phyloP scores from a whole-genome alignment of 2,797 vertebrate species.

The Platalea minor region DNA sequence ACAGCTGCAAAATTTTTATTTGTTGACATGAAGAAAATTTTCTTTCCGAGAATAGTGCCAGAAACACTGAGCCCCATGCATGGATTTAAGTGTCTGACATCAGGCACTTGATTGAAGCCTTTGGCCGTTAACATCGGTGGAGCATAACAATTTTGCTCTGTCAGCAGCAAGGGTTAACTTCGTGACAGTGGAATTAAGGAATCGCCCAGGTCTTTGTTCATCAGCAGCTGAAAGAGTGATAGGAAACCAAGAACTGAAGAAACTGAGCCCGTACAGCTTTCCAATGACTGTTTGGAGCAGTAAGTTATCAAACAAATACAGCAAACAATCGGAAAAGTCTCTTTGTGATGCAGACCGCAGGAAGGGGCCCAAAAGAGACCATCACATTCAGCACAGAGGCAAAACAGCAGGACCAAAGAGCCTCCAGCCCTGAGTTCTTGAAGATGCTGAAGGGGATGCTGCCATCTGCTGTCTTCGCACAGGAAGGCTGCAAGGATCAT shows the following conservation, averaged over 20 bases:
- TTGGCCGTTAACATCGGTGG: background rate
- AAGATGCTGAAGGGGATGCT: background rate
- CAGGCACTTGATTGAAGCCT: background rate
- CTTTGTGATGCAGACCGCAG: background rate
- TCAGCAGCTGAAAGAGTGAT: background rate
- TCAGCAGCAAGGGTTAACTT: background rate
- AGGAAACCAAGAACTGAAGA: background rate
- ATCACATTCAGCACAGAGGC: background rate
- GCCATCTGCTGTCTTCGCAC: slow-evolving; percentile 31
- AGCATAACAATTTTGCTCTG: background rate
- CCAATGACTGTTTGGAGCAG: background rate
- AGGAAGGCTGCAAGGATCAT: background rate
- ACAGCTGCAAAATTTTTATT: background rate
- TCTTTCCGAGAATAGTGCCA: background rate
- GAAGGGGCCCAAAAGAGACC: background rate
- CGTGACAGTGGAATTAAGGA: background rate
- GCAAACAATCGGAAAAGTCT: background rate
- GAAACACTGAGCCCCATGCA: background rate
- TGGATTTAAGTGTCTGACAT: background rate
- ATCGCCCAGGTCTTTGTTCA: background rate
- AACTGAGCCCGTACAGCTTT: background rate
- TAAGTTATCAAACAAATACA: background rate
- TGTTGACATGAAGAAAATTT: background rate
- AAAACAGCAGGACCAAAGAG: background rate
- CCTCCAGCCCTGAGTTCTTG: rapidly evolving